These are phyloP conservation scores for Malurus alboscapulatus DNA, from an alignment of 2,113 vertebrate genomes.

Conservation along the genomic window DNA sequence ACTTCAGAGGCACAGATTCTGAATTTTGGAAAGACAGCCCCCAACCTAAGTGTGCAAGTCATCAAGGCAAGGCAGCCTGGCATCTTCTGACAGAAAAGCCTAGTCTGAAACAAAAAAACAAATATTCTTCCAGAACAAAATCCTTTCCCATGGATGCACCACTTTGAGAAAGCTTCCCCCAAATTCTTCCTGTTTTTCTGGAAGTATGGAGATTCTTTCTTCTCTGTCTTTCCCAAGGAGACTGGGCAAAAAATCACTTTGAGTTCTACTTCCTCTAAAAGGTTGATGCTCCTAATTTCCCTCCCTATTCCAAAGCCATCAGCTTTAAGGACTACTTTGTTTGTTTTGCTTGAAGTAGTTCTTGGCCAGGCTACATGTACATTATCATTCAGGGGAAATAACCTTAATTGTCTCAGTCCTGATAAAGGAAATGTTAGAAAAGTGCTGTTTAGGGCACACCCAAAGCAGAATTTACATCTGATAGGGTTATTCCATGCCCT, in stretches of 20 bases:
- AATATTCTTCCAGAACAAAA: not conserved
- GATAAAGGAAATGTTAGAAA: not conserved
- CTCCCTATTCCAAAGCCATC: not conserved
- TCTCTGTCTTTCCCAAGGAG: not conserved
- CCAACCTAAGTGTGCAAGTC: not conserved
- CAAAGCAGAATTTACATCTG: not conserved
- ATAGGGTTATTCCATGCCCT: not conserved
- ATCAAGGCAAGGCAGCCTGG: not conserved
- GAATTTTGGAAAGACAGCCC: not conserved
- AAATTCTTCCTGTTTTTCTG: not conserved
- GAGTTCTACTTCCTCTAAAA: not conserved
- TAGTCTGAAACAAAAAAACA: not conserved
- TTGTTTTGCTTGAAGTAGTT: slow-evolving; percentile 6
- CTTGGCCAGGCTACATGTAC: not conserved
- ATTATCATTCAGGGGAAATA: not conserved
- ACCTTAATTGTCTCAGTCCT: not conserved
- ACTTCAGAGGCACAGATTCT: not conserved
- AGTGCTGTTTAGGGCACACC: not conserved
- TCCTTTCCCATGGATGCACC: not conserved
- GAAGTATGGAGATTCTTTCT: not conserved
- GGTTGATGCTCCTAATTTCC: not conserved
- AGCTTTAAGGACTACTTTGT: not conserved
- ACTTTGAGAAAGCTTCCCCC: not conserved
- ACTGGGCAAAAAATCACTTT: not conserved
- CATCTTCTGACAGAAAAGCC: not conserved